Percentiles rank a stretch among this genome's conserved stretches.
Conservation (phyloP, 2,888 invertebrate species). For the Matsumyia berberina region DNA sequence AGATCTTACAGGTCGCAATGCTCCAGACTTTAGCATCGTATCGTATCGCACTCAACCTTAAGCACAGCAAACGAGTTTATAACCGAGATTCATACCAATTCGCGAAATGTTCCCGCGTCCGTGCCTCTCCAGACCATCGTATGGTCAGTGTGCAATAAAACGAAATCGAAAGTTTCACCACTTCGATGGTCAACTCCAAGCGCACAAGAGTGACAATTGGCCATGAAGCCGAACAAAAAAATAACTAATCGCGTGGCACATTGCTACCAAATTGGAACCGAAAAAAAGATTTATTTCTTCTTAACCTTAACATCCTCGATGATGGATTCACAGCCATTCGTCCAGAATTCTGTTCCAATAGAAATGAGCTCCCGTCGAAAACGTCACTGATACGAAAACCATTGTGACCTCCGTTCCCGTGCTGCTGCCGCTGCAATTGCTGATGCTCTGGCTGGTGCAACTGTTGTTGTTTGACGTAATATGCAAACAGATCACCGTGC, state of each 20-base stretch:
- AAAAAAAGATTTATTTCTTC: neutral
- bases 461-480: conserved; percentile 18
- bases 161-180: conserved; percentile 4
- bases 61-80: no score
- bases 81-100: no score
- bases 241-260: neutral
- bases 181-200: neutral
- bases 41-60: no score
- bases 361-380: conserved; percentile 49
- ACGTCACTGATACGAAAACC: conserved; percentile 27
- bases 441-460: conserved; percentile 30
- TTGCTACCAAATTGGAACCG: neutral
- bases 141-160: neutral
- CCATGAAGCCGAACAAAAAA: conserved; percentile 2
- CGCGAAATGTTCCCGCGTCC: no score
- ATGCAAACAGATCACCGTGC: conserved; percentile 38
- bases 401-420: conserved; percentile 43
- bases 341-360: conserved; percentile 28
- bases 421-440: neutral
- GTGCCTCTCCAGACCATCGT: no score
- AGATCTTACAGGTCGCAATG: no score
- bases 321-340: conserved; percentile 40
- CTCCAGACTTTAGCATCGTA: no score
- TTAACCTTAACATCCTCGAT: conserved; percentile 55
- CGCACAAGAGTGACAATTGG: neutral